Base-by-base conservation (phyloP, 1,140 invertebrate species). In the Caenorhabditis brenneri region DNA sequence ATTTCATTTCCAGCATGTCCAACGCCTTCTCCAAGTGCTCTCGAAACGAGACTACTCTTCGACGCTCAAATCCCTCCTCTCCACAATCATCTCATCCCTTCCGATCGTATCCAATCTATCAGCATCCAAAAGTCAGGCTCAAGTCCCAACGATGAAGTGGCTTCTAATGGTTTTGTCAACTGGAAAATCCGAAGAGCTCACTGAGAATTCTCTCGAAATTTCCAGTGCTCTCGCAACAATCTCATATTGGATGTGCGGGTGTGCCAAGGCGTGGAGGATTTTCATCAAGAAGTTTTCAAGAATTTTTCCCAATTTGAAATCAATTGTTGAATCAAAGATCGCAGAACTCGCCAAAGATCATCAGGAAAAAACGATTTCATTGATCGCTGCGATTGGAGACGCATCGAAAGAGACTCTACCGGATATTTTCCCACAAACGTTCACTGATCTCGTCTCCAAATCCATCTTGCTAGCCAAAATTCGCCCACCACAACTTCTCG, bases 71-170 rank as follows among this genome's bases (percentile, higher is more conserved):
- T 46, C 55, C 0, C 55, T 82, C 9, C 55, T 60, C 42, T 16
- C 27, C 16, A 82, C 81, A 19, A 48, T 82, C 6, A 36, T 16
- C 4, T 22, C 55, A 2, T 24, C 60, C 29, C 60, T 82, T 42
- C 81, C 81, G 24, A 15, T 49, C 22, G 15, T 74, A 5, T 51
- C 58, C 6, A 82, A 82, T 74, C 36, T 82, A 55, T 29, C 27
- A 12, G 27, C 31, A 51, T 49, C 51, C 5, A 49, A 80, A 16
- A 31, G 39, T n/a, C 46, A 48, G 4, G 16, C 51, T 0, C 46
- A 51, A 16, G 19, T 80, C 22, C 78, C 78, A 4, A 74, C 65
- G 10, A 46, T 31, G 19, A 74, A 74, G 27, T 74, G 65, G 65
- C 65, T 74, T 27, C 2, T 74, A n/a, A 12, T 9, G 1, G 5